These are phyloP conservation scores for Palythoa grandiflora DNA, from an alignment of 92 coral and sea anemone genomes.

Conservation along the genomic window DNA sequence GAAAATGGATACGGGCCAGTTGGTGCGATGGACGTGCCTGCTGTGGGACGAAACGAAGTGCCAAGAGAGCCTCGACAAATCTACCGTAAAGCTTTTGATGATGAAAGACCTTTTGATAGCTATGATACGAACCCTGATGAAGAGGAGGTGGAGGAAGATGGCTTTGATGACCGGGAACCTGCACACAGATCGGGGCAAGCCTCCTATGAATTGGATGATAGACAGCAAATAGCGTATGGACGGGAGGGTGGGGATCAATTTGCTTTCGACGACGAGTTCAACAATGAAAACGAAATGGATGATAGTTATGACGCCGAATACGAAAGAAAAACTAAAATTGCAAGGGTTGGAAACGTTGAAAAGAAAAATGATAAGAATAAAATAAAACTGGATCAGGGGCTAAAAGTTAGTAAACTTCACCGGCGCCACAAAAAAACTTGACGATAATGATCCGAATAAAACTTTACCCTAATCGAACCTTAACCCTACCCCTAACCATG, in stretches of 20 bases:
- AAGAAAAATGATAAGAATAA: conserved; percentile 26
- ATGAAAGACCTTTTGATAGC: conserved; percentile 67
- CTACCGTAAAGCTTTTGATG: conserved; percentile 62
- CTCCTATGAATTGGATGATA: conserved; percentile 49
- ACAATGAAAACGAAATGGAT: conserved; percentile 70
- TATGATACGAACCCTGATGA: conserved; percentile 68
- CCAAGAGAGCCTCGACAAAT: conserved; percentile 61
- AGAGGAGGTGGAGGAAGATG: conserved; percentile 9
- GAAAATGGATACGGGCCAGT: conserved; percentile 25
- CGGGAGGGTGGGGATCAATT: conserved; percentile 38
- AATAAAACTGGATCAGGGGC: background rate
- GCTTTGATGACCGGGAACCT: conserved; percentile 9
- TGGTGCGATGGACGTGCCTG: conserved; percentile 70
- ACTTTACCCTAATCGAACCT: background rate
- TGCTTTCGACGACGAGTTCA: conserved; percentile 57
- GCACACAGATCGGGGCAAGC: conserved; percentile 4
- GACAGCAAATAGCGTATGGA: background rate
- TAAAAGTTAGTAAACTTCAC: background rate
- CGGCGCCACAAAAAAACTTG: background rate
- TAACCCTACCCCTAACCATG: too few relatives aligned
- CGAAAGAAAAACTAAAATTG: conserved; percentile 84
- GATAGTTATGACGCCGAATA: conserved; percentile 72
- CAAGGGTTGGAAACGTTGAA: conserved; percentile 52
- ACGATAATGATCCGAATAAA: background rate
- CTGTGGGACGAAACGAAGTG: conserved; percentile 80